Evolutionary conservation across 2,113 vertebrate species (phyloP), one percentile per base, ranked within the genome.

Genomic region (Synodontis membranacea): DNA sequence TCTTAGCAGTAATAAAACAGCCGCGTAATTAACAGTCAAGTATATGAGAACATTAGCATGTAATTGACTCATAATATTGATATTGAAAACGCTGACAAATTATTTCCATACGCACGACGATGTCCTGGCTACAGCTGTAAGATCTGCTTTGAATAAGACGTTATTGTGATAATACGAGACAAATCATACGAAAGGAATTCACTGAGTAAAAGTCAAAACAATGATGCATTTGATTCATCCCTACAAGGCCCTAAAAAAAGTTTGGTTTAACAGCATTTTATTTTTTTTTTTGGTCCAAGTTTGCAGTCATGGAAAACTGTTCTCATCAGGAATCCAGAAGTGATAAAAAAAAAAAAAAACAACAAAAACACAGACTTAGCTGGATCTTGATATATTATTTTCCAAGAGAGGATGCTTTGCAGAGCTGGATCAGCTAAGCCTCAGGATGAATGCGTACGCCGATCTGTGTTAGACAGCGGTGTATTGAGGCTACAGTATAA

Each of bases 301-400:
- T 11, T 9, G 56, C 60, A 84, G 75, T 85, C 54, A 85, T 72
- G 72, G 88, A 84, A 84, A 52, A 78, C 46, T 31, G 19, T 81
- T 78, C 79, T 89, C 88, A 79, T 87, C 78, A 82, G 37, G 82
- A 54, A 58, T 81, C 46, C 66, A 87, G 62, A 80, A 56, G 54
- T 39, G 48, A 21, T 60, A 19, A 17, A 6, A 68, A 37, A 64
- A 64, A 14, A 31, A 68, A 68, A 37, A 19, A 68, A 19, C 31
- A 86, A 62, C 15, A 25, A 46, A n/a, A 48, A n/a, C n/a, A n/a
- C n/a, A n/a, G n/a, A n/a, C 2, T 9, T 52, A 52, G 72, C 74
- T 86, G 72, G n/a, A 78, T 50, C 54, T 58, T 54, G 52, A 42
- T 58, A 25, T 56, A 6, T 81, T 48, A 42, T 81, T 76, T 78